Evolutionary conservation across 53 echinoderm and acorn worm genomes (phyloP).

Genomic region (Astropecten irregularis): DNA sequence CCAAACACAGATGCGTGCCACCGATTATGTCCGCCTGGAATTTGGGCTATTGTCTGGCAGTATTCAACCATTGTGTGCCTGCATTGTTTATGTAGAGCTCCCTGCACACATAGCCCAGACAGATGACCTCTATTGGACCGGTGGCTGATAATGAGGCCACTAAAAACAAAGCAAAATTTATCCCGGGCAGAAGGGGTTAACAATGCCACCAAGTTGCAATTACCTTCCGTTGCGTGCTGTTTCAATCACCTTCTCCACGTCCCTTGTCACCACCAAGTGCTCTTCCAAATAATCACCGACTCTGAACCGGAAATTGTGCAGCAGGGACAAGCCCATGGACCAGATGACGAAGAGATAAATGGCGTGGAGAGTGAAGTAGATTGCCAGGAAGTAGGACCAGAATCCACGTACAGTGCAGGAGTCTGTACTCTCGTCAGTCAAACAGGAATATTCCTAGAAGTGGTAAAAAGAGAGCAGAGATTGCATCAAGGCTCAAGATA

Average conservation of each 20-base stretch:
- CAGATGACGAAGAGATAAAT: constrained; percentile 83
- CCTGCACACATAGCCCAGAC: too few species aligned
- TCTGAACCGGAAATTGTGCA: constrained; percentile 80
- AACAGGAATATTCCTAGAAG: constrained; percentile 46
- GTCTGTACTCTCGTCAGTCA: constrained; percentile 13
- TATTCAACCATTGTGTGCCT: too few species aligned
- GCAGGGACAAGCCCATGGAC: constrained; percentile 68
- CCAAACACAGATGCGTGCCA: too few species aligned
- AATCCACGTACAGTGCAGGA: constrained; percentile 54
- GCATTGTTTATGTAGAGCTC: too few species aligned
- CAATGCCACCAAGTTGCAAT: too few species aligned
- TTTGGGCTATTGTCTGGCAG: too few species aligned
- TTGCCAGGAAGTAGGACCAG: constrained; percentile 59
- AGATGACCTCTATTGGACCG: too few species aligned
- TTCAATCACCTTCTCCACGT: constrained; percentile 91
- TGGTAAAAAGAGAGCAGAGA: not conserved
- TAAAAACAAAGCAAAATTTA: too few species aligned
- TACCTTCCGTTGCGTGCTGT: constrained; percentile 87
- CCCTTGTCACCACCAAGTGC: constrained; percentile 78
- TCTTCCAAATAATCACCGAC: constrained; percentile 87
- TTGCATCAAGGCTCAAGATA: not conserved
- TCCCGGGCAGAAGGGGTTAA: too few species aligned
- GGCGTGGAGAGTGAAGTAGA: constrained; percentile 78
- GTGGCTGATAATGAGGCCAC: too few species aligned
- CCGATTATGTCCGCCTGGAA: too few species aligned